A percentile compares a stretch with the other conserved stretches of the same genome.
Evolutionary conservation across 2,113 vertebrate species (phyloP).

Genomic region (Varanus salvator): DNA sequence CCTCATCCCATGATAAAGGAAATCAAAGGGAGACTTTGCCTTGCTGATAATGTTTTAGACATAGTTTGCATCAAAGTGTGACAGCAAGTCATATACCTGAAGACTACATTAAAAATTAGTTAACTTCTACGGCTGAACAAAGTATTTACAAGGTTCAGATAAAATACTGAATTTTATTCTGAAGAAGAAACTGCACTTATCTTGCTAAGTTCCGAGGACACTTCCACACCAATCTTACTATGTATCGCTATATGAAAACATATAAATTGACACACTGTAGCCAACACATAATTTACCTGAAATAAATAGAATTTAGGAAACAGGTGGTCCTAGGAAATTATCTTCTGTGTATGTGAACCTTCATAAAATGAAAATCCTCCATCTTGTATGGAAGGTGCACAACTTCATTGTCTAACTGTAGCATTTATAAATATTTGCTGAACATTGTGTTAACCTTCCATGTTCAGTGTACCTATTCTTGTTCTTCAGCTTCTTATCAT

Average conservation of each 20-base stretch:
- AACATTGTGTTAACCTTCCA: not conserved
- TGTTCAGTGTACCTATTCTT: not conserved
- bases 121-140: not conserved
- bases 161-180: not conserved
- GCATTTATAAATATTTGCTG: not conserved
- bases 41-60: not conserved
- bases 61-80: not conserved
- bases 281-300: not conserved
- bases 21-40: constrained; percentile 2
- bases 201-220: not conserved
- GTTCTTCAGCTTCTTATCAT: not conserved
- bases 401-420: not conserved
- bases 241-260: not conserved
- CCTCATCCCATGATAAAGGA: not conserved
- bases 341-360: not conserved
- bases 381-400: too few species aligned
- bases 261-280: not conserved
- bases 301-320: not conserved
- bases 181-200: not conserved
- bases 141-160: not conserved
- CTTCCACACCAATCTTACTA: not conserved
- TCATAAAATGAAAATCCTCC: not conserved
- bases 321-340: not conserved
- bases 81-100: not conserved
- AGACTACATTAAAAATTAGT: not conserved